phyloP scores from a whole-genome alignment of 2,888 invertebrate genomes.

The Leptopilina syphax region DNA sequence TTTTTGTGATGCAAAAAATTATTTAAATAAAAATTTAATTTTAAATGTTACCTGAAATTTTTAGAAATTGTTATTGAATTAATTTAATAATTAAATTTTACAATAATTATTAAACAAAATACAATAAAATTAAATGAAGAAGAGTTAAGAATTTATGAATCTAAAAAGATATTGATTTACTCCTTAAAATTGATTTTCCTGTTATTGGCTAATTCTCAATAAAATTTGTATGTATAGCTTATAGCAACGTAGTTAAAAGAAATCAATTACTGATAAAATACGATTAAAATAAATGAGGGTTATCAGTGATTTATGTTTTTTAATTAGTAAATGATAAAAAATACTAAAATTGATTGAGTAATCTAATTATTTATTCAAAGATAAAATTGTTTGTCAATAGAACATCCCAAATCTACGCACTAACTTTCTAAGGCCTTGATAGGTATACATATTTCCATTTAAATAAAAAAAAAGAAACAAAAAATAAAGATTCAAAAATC shows the following conservation, averaged over 20 bases:
- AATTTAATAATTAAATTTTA: too few relatives aligned
- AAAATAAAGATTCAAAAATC: background rate
- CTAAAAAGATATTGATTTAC: background rate
- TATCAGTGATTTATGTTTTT: constrained; percentile 45
- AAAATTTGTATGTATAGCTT: background rate
- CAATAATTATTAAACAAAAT: too few relatives aligned
- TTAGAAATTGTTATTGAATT: too few relatives aligned
- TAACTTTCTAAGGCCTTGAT: constrained; percentile 26
- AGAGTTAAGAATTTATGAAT: too few relatives aligned
- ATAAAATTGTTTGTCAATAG: background rate
- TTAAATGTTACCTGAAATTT: too few relatives aligned
- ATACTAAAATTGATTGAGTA: constrained; percentile 12
- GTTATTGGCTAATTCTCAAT: background rate
- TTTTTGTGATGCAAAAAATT: too few relatives aligned
- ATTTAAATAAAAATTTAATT: too few relatives aligned
- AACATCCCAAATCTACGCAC: background rate
- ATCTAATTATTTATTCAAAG: constrained; percentile 10
- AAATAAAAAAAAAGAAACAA: background rate
- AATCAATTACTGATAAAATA: constrained; percentile 44
- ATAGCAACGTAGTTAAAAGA: background rate
- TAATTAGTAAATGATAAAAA: background rate
- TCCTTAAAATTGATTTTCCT: background rate
- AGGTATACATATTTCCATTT: background rate
- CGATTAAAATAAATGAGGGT: constrained; percentile 48
- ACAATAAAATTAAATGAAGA: too few relatives aligned